Percentiles rank a stretch among this genome's conserved stretches.
Evolutionary conservation across 2,113 vertebrate genomes (phyloP).

Genomic region (Cygnus atratus): DNA sequence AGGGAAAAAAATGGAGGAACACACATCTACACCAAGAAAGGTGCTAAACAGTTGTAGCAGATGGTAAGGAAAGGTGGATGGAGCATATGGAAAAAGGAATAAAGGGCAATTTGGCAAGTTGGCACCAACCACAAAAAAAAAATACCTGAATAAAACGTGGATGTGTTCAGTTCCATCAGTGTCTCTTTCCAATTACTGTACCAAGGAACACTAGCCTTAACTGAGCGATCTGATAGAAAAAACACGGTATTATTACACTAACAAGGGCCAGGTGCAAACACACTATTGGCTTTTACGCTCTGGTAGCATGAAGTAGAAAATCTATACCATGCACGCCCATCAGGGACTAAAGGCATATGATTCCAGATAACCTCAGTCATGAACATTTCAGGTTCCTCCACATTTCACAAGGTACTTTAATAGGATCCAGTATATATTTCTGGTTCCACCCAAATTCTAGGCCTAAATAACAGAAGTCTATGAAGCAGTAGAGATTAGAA

Average conservation of each 20-base stretch:
- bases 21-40: constrained; percentile 39
- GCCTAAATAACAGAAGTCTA: background rate
- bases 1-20: constrained; percentile 47
- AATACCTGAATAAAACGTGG: constrained; percentile 88
- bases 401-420: background rate
- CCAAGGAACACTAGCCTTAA: constrained; percentile 93
- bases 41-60: constrained; percentile 58
- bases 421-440: background rate
- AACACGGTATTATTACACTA: constrained; percentile 77
- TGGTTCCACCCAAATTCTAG: background rate
- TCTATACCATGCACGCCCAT: background rate
- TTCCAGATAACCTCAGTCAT: background rate
- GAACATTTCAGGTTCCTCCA: background rate
- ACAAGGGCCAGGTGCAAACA: constrained; percentile 51
- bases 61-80: constrained; percentile 56
- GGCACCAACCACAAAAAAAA: constrained; percentile 70
- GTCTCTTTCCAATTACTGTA: constrained; percentile 92
- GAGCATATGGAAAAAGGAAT: constrained; percentile 54
- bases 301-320: background rate
- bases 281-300: constrained; percentile 19
- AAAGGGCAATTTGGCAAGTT: constrained; percentile 64
- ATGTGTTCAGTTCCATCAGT: constrained; percentile 87
- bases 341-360: background rate
- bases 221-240: constrained; percentile 88
- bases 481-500: background rate